Evolutionary conservation across 23 tunicate species (phyloP), one percentile per base, ranked within the genome.

Genomic region (Ascidia mentula): DNA sequence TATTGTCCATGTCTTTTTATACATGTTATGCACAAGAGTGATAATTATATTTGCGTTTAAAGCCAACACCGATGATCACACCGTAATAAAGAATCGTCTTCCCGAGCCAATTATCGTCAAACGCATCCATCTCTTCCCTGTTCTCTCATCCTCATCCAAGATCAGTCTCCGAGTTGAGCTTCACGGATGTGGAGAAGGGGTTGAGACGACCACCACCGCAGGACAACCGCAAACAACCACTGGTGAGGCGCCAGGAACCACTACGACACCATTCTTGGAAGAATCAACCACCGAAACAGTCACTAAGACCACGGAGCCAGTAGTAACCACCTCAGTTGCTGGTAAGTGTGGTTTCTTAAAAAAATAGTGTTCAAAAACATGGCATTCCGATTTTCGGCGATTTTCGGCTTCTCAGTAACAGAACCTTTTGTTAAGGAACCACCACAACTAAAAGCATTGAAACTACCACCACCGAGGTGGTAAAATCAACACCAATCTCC

Each of bases 101-200:
- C 89, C 86, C 42, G 73, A 18, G 32, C 78, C 92, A 30, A 76
- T 87, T 20, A 65, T 83, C 30, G 86, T 73, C 28, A 83, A 75
- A 40, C 60, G 32, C 40, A 77, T 92, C 59, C 86, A 89, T 7
- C 75, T 92, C 22, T 18, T 73, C 38, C 93, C 93, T 6, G 72
- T 86, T 22, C 1, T 73, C 18, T 80, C 69, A 0, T 74, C 73
- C 13, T 70, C 46, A 32, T 26, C 70, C 28, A 40, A 38, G 42
- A 75, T 87, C 72, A 87, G 92, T 36, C 82, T 92, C 35, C 75
- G 92, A 20, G 69, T 93, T 15, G 93, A 93, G 36, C 26, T 93
- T 17, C 69, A 75, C 69, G 98, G 98, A 35, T 93, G 98, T 38
- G 87, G 81, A 6, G 70, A 75, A 40, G 85, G 40, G 26, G 32